Evolutionary conservation across 2,888 invertebrate species (phyloP).

Genomic region (Penaeus monodon): DNA sequence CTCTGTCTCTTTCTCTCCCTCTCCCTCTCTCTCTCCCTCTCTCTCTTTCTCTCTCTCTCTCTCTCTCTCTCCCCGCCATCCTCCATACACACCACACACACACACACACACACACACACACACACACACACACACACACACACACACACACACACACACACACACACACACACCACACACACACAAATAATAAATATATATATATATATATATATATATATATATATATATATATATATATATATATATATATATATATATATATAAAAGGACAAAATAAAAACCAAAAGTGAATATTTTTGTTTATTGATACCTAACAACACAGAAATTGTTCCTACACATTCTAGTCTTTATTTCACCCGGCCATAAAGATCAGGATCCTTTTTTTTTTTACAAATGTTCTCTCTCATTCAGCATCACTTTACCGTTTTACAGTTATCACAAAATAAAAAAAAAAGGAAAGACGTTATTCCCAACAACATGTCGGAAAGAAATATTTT

Average conservation of each 20-base stretch:
- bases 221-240: neutral
- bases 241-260: slow-evolving; percentile 8
- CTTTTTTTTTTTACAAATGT: slow-evolving; percentile 36
- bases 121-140: slow-evolving; percentile 14
- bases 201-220: slow-evolving; percentile 21
- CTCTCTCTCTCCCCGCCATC: too few relatives aligned
- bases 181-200: slow-evolving; percentile 16
- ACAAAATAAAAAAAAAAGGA: slow-evolving; percentile 57
- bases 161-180: slow-evolving; percentile 12
- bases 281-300: slow-evolving; percentile 33
- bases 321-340: slow-evolving; percentile 60
- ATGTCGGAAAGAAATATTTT: slow-evolving; percentile 50
- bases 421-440: slow-evolving; percentile 53
- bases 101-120: slow-evolving; percentile 18
- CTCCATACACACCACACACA: neutral
- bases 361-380: slow-evolving; percentile 25
- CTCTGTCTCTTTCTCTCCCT: too few relatives aligned
- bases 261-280: neutral
- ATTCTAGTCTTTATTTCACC: slow-evolving; percentile 49
- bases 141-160: slow-evolving; percentile 17
- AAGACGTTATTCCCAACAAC: slow-evolving; percentile 43
- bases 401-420: slow-evolving; percentile 42
- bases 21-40: too few relatives aligned
- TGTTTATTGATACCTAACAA: slow-evolving; percentile 62
- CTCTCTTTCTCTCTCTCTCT: too few relatives aligned